Evolutionary conservation across 2,797 vertebrate species (phyloP).

Genomic region (Vespertilio murinus): DNA sequence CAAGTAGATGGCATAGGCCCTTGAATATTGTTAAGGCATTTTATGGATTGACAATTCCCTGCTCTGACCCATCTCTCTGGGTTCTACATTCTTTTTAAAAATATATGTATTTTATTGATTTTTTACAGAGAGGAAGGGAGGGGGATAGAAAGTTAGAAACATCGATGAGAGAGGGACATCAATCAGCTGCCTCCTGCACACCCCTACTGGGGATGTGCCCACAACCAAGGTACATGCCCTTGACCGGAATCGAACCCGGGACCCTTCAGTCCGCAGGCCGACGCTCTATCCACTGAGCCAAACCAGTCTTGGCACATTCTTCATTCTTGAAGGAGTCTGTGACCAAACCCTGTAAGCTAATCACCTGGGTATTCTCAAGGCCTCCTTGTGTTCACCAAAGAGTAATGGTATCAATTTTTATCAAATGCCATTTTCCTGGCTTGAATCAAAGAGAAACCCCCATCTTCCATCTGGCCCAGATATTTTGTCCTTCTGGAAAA

Average conservation of each 20-base stretch:
- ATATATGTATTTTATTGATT: no score
- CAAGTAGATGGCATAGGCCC: neutral
- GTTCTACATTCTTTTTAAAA: slow-evolving; percentile 35
- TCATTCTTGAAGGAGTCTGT: neutral
- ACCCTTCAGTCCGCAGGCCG: no score
- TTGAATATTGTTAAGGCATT: neutral
- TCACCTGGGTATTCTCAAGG: neutral
- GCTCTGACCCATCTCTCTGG: neutral
- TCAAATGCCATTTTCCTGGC: neutral
- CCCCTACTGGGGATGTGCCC: no score
- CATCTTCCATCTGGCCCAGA: neutral
- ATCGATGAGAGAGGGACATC: no score
- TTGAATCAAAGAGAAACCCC: neutral
- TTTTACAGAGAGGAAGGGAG: no score
- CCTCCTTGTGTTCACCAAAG: neutral
- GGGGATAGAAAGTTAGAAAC: no score
- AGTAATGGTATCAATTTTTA: neutral
- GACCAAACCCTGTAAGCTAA: neutral
- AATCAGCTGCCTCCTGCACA: no score
- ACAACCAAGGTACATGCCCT: no score
- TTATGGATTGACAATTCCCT: neutral
- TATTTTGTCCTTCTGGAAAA: slow-evolving; percentile 43
- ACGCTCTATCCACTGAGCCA: no score
- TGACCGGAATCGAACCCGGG: no score
- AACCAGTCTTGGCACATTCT: no score